Base-by-base conservation (phyloP, 2,888 invertebrate species). In the Margaritifera margaritifera region DNA sequence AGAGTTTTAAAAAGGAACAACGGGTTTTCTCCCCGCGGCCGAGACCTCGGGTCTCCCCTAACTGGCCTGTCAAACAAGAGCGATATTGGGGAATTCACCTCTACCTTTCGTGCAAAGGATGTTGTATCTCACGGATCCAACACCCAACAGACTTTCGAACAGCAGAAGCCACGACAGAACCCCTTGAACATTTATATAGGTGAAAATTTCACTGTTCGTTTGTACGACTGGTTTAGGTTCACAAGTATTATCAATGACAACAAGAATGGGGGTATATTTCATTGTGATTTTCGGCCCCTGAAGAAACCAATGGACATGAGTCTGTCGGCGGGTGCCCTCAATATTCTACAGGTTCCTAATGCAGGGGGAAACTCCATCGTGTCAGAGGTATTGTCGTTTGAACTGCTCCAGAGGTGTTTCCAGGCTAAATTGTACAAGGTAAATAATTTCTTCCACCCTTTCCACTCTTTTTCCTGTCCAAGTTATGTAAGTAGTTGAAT, bases 341-440 rank as follows among this genome's bases (percentile, higher is more conserved):
- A 78, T 67, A 79, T 88, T 20, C 72, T 77, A 42, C 74, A 79
- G 53, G 79, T 84, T n/a, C 88, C 88, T 8, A 88, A 88, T 65
- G 88, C 88, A 15, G 88, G 88, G 6, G 88, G 88, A 18, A 87
- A 80, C 63, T 88, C 88, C 1, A 82, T 87, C 1, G 69, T 86
- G 3, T 88, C 88, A 4, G 88, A 88, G 68, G 85, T 87, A 20
- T 64, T 88, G 57, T 88, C 88, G 22, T 87, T 81, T 67, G 88
- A 88, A 68, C 60, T 87, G 31, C 70, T 84, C 24, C 68, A 75
- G 63, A 79, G 79, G 57, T 80, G 82, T 65, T 83, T 83, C 77
- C 68, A 77, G 27, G 83, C 83, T 18, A 79, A 74, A 60, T 68
- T 85, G 15, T 25, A 80, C 11, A 87, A 84, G 84, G 85, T 85